phyloP scores from a whole-genome alignment of 2,888 invertebrate genomes.

The Apodemia hepburni region DNA sequence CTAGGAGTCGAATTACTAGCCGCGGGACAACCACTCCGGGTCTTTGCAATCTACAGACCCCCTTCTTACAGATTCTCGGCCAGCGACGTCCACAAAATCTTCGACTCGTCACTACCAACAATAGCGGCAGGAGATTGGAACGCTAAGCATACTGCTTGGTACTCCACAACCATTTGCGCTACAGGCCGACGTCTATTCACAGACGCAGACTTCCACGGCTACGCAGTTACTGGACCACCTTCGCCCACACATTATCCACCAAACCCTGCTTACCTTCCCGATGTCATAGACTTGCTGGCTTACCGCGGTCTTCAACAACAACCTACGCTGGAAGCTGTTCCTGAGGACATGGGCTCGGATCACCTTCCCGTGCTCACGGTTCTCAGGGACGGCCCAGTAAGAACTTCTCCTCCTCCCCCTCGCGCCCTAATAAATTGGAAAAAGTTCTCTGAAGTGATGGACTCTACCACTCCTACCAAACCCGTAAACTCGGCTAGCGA shows the following conservation, averaged over 20 bases:
- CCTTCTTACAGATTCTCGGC: background rate
- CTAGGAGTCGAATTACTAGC: background rate
- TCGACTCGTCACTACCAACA: background rate
- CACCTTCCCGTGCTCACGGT: too few relatives aligned
- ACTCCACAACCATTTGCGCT: background rate
- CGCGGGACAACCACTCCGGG: background rate
- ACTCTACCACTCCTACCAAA: background rate
- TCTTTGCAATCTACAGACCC: background rate
- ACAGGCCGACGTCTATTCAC: background rate
- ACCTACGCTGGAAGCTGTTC: too few relatives aligned
- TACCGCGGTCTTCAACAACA: too few relatives aligned
- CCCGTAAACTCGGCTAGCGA: background rate
- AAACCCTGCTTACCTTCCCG: too few relatives aligned
- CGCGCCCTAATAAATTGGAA: background rate
- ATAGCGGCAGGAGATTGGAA: conserved; percentile 7
- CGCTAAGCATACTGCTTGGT: background rate
- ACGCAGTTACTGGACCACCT: background rate
- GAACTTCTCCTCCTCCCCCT: too few relatives aligned
- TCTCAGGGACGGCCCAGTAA: too few relatives aligned
- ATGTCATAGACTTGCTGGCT: too few relatives aligned
- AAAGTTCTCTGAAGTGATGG: background rate
- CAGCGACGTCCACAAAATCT: background rate
- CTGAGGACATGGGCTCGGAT: too few relatives aligned
- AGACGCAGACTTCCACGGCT: background rate
- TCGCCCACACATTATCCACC: too few relatives aligned